Conservation (phyloP, 2,113 vertebrate species). For the Silurus glanis region DNA sequence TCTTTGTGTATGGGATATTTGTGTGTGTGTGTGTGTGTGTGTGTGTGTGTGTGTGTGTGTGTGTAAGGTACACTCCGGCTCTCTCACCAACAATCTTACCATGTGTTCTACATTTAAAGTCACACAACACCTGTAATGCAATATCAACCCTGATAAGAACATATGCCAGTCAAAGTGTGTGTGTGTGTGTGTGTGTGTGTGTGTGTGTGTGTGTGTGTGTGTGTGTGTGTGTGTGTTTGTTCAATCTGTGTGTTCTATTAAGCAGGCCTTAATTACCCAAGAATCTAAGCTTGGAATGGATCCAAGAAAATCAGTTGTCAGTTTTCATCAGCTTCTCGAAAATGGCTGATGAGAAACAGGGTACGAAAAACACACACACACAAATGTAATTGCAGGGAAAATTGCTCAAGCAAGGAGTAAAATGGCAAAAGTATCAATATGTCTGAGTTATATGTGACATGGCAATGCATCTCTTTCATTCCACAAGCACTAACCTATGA, state of each 20-base stretch:
- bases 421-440: slow-evolving; percentile 36
- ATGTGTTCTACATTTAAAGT: background rate
- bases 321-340: slow-evolving; percentile 29
- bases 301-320: slow-evolving; percentile 47
- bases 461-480: slow-evolving; percentile 28
- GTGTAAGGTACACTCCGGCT: background rate
- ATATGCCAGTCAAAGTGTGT: slow-evolving; percentile 56
- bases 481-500: slow-evolving; percentile 3
- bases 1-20: background rate
- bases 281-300: slow-evolving; percentile 27
- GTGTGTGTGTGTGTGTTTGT: slow-evolving; percentile 33
- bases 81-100: background rate
- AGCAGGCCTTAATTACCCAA: slow-evolving; percentile 36
- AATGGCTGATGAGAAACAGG: background rate
- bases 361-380: slow-evolving; percentile 3
- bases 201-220: slow-evolving; percentile 21
- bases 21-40: slow-evolving; percentile 14
- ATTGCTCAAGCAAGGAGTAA: slow-evolving; percentile 16
- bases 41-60: slow-evolving; percentile 13
- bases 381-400: background rate
- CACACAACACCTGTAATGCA: slow-evolving; percentile 1
- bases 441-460: slow-evolving; percentile 25
- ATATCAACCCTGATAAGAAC: slow-evolving; percentile 53
- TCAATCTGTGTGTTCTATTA: slow-evolving; percentile 10
- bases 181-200: slow-evolving; percentile 50